phyloP scores from a whole-genome alignment of 2,888 invertebrate genomes.

The Ganaspis brasiliensis region DNA sequence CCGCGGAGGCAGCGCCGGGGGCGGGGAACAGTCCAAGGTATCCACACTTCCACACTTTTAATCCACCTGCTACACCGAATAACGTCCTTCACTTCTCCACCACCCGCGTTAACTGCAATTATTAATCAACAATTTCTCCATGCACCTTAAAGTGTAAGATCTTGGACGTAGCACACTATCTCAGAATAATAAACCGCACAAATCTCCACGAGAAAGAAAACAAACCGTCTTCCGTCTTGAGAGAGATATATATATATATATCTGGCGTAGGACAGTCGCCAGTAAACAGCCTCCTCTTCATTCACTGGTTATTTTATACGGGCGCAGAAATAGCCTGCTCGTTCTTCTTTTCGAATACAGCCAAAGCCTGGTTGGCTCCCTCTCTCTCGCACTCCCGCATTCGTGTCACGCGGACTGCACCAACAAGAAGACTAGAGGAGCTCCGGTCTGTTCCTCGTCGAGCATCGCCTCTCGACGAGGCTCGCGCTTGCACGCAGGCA shows the following conservation, averaged over 20 bases:
- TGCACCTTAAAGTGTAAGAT: conserved; percentile 19
- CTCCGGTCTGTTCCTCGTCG: conserved; percentile 51
- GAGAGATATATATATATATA: no score
- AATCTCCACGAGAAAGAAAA: conserved; percentile 61
- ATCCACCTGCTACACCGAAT: conserved; percentile 74
- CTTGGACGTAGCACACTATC: neutral
- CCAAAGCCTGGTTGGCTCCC: conserved; percentile 62
- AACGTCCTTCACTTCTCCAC: conserved; percentile 63
- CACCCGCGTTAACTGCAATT: conserved; percentile 54
- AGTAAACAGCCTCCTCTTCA: conserved; percentile 80
- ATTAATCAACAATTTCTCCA: neutral
- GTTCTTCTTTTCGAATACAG: conserved; percentile 61
- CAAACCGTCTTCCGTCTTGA: conserved; percentile 68
- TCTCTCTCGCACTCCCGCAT: conserved; percentile 72
- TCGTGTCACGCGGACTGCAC: conserved; percentile 68
- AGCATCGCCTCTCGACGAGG: conserved; percentile 54
- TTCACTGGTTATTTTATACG: conserved; percentile 80
- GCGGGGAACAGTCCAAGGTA: conserved; percentile 81
- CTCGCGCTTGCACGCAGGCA: conserved; percentile 43
- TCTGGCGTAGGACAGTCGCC: conserved; percentile 78
- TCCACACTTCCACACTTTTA: conserved; percentile 80
- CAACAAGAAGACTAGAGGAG: conserved; percentile 55
- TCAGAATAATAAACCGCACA: neutral
- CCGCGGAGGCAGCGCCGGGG: conserved; percentile 81
- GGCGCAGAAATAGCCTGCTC: conserved; percentile 79